phyloP scores from a whole-genome alignment of 2,113 vertebrate genomes.

The Anoura caudifer region DNA sequence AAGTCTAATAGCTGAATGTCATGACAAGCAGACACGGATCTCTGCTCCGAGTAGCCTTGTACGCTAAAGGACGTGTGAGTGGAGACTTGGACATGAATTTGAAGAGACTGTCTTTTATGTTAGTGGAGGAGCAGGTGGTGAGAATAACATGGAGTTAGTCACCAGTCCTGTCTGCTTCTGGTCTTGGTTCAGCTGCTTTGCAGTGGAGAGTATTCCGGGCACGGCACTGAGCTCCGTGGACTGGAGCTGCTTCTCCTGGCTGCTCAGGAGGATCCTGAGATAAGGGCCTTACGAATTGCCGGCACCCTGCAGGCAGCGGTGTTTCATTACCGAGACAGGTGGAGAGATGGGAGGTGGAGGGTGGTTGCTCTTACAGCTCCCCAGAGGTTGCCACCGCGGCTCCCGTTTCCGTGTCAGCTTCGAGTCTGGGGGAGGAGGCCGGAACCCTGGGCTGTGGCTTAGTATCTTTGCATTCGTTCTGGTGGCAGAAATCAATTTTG shows the following conservation, averaged over 20 bases:
- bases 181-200: not conserved
- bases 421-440: not conserved
- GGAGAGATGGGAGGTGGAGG: not conserved
- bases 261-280: not conserved
- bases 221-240: not conserved
- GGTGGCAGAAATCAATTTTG: constrained; percentile 37
- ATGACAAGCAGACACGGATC: not conserved
- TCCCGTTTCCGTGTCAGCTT: not conserved
- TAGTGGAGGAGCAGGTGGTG: not conserved
- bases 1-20: not conserved
- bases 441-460: not conserved
- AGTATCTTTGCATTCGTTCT: constrained; percentile 48
- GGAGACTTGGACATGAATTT: not conserved
- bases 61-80: not conserved
- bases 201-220: not conserved
- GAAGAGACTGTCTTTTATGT: not conserved
- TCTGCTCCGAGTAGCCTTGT: not conserved
- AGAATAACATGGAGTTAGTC: not conserved
- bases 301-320: not conserved
- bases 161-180: not conserved
- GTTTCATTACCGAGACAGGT: not conserved
- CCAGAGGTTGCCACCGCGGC: not conserved
- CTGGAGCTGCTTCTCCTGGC: not conserved
- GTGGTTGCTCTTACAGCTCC: not conserved
- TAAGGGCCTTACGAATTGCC: not conserved